Evolutionary conservation across 2,888 invertebrate species (phyloP).

Genomic region (Syritta pipiens): DNA sequence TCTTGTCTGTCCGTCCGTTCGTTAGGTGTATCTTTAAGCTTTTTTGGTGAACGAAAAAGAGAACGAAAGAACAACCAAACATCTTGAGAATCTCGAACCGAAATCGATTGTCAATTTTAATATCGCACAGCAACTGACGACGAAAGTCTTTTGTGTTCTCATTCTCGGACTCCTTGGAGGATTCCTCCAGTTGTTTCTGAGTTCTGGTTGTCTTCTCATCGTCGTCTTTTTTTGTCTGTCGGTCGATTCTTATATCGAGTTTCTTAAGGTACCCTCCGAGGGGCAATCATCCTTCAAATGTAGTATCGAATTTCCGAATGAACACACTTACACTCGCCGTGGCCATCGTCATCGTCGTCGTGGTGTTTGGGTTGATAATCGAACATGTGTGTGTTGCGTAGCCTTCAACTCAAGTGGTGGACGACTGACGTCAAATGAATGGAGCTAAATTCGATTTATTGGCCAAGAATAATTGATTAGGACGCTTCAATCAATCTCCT

Average conservation of each 20-base stretch:
- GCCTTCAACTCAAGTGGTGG: constrained; percentile 6
- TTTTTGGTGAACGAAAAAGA: constrained; percentile 15
- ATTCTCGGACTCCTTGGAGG: constrained; percentile 36
- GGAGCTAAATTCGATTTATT: constrained; percentile 51
- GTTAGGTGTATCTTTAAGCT: constrained; percentile 11
- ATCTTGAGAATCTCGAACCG: constrained; percentile 18
- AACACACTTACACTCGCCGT: constrained; percentile 56
- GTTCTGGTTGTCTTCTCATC: neutral
- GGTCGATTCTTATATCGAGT: constrained; percentile 37
- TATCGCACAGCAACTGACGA: constrained; percentile 41
- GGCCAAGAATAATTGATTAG: constrained; percentile 62
- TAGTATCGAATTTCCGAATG: constrained; percentile 65
- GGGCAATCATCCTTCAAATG: constrained; percentile 67
- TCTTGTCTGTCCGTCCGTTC: constrained; percentile 38
- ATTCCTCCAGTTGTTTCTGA: constrained; percentile 12
- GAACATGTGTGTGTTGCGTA: constrained; percentile 11
- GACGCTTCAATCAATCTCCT: constrained; percentile 51
- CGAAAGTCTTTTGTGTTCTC: constrained; percentile 45
- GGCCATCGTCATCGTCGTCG: too few species aligned
- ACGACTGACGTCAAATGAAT: constrained; percentile 49
- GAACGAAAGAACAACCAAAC: neutral
- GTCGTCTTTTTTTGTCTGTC: neutral
- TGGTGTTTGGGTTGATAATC: constrained; percentile 59
- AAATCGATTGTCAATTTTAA: constrained; percentile 64
- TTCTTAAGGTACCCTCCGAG: constrained; percentile 49